A percentile compares a stretch with the other conserved stretches of the same genome.
Evolutionary conservation across 2,888 invertebrate species (phyloP).

Genomic region (Himalopsyche kuldschensis): DNA sequence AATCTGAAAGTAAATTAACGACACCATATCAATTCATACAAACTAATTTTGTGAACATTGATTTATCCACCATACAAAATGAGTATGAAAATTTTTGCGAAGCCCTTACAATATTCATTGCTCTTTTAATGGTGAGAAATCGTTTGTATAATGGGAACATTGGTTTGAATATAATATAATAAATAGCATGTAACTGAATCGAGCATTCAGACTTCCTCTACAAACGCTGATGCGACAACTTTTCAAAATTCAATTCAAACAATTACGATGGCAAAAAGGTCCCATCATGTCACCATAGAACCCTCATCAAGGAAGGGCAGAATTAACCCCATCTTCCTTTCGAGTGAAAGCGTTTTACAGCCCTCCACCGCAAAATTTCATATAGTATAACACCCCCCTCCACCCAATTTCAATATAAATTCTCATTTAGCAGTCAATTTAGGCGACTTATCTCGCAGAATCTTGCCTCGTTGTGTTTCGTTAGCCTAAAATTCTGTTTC

Average conservation of each 20-base stretch:
- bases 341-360: neutral
- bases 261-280: neutral
- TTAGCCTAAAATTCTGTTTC: neutral
- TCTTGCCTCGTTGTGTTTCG: conserved; percentile 16
- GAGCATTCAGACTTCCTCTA: too few relatives aligned
- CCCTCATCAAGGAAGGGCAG: neutral
- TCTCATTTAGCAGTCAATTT: conserved; percentile 36
- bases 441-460: conserved; percentile 24
- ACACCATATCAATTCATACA: too few relatives aligned
- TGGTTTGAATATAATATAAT: too few relatives aligned
- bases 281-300: neutral
- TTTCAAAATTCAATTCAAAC: neutral
- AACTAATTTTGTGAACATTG: too few relatives aligned
- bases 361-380: conserved; percentile 26
- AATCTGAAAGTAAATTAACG: too few relatives aligned
- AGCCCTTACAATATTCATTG: too few relatives aligned
- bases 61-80: too few relatives aligned
- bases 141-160: too few relatives aligned
- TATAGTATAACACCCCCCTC: conserved; percentile 6
- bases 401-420: conserved; percentile 36
- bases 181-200: too few relatives aligned
- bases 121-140: too few relatives aligned
- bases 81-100: too few relatives aligned
- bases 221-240: neutral
- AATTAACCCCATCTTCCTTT: neutral